Percentiles rank a stretch among this genome's conserved stretches.
Conservation (phyloP, 2,797 vertebrate species). For the Clarias platycephalus region DNA sequence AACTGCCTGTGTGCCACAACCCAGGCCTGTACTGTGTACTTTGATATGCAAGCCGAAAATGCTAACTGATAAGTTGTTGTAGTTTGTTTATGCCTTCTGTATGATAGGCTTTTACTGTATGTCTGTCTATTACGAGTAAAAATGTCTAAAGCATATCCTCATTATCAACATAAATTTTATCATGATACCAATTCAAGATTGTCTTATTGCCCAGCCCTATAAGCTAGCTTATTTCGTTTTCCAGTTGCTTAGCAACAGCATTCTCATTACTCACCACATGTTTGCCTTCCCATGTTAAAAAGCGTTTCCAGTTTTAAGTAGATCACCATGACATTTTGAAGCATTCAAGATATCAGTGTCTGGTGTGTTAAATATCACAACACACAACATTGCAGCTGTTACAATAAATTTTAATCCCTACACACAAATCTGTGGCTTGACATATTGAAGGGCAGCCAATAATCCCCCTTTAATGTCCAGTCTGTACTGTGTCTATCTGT, state of each 20-base stretch:
- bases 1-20: too few relatives aligned
- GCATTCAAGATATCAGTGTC: background rate
- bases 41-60: too few relatives aligned
- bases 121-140: too few relatives aligned
- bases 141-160: too few relatives aligned
- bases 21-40: too few relatives aligned
- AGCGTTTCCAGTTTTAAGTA: background rate
- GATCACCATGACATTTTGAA: constrained; percentile 10
- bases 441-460: constrained; percentile 12
- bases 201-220: too few relatives aligned
- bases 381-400: background rate
- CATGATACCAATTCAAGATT: too few relatives aligned
- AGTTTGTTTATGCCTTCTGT: too few relatives aligned
- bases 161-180: too few relatives aligned
- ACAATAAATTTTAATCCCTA: background rate
- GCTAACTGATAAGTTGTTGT: too few relatives aligned
- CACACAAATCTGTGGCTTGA: constrained; percentile 1
- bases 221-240: background rate
- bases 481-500: background rate
- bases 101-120: too few relatives aligned
- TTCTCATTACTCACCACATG: background rate
- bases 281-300: background rate
- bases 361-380: constrained; percentile 4
- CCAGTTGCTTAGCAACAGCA: background rate
- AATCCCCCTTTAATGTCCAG: constrained; percentile 19